Percentiles rank a stretch among this genome's conserved stretches.
These are phyloP conservation scores for Tortrix viridana DNA, from an alignment of 2,888 invertebrate genomes.

Conservation along the genomic window DNA sequence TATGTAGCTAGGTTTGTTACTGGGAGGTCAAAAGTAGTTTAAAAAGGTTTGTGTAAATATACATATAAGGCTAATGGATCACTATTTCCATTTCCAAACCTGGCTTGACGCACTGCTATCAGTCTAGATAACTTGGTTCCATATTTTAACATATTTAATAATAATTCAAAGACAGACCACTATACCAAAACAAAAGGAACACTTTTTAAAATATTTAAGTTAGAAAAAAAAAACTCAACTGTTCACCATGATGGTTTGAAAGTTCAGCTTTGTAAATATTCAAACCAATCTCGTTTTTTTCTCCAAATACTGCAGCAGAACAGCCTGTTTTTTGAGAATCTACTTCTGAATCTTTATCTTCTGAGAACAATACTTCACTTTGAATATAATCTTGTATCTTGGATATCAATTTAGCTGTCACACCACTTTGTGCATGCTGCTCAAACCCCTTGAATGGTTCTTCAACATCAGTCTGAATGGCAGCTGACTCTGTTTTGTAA, in stretches of 20 bases:
- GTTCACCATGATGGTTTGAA: slow-evolving; percentile 19
- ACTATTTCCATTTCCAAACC: too few species aligned
- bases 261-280: background rate
- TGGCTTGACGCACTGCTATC: too few species aligned
- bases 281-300: background rate
- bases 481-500: slow-evolving; percentile 46
- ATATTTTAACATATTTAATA: too few species aligned
- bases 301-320: background rate
- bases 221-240: slow-evolving; percentile 28
- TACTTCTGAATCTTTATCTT: background rate
- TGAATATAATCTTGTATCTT: slow-evolving; percentile 23
- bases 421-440: background rate
- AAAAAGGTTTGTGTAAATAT: too few species aligned
- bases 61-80: too few species aligned
- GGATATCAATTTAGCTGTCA: background rate
- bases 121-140: too few species aligned
- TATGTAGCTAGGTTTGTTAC: too few species aligned
- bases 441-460: slow-evolving; percentile 33
- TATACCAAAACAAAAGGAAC: too few species aligned
- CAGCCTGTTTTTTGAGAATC: slow-evolving; percentile 25
- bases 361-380: slow-evolving; percentile 51
- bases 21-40: too few species aligned
- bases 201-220: slow-evolving; percentile 4
- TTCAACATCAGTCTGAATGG: slow-evolving; percentile 60
- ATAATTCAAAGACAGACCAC: too few species aligned